Conservation (phyloP, 2,888 invertebrate species). For the Diploptera punctata region DNA sequence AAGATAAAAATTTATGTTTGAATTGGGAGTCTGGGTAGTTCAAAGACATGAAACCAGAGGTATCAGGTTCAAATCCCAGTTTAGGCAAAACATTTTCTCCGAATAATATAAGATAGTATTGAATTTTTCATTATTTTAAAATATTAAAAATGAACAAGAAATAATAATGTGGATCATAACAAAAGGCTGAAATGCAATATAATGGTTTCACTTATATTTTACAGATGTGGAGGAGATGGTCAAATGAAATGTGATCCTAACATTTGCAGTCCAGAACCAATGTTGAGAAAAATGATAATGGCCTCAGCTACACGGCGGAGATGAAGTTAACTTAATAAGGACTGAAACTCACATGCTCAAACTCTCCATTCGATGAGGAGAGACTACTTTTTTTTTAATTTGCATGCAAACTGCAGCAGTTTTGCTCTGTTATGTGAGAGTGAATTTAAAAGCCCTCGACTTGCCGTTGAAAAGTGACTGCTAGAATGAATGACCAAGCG, state of each 20-base stretch:
- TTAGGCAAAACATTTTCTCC: too few species aligned
- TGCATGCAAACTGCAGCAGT: neutral
- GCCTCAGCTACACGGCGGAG: slow-evolving; percentile 61
- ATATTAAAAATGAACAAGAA: too few species aligned
- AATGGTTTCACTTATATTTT: slow-evolving; percentile 49
- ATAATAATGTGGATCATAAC: too few species aligned
- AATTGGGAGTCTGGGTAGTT: too few species aligned
- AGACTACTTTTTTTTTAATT: neutral
- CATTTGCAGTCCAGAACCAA: slow-evolving; percentile 87
- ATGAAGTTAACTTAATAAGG: slow-evolving; percentile 33
- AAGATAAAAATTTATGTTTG: too few species aligned
- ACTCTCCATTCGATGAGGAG: neutral
- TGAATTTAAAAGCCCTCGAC: neutral
- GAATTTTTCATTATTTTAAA: too few species aligned
- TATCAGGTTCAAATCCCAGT: too few species aligned
- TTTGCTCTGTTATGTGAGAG: too few species aligned
- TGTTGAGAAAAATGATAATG: slow-evolving; percentile 89
- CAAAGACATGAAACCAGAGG: too few species aligned
- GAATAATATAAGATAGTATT: too few species aligned
- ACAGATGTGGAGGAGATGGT: slow-evolving; percentile 89
- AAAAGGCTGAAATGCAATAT: too few species aligned
- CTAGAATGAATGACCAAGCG: neutral
- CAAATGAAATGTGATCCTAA: slow-evolving; percentile 95
- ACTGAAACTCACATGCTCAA: slow-evolving; percentile 32
- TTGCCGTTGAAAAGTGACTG: neutral